Evolutionary conservation across 1,140 invertebrate genomes (phyloP).

Genomic region (Sminthurides bifidus): DNA sequence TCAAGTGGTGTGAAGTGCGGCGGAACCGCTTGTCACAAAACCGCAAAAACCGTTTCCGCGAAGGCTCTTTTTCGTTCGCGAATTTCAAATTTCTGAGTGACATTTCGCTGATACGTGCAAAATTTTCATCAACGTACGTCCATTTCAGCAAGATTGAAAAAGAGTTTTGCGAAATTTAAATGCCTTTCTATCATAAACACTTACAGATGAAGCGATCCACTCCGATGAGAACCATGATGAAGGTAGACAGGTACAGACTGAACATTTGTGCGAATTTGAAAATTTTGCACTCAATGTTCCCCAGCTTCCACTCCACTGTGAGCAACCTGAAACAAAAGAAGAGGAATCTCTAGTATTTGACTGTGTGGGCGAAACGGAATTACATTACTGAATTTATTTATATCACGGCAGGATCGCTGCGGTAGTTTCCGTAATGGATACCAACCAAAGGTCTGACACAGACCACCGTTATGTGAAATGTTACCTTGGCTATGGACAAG

Average conservation of each 20-base stretch:
- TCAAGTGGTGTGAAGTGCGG: neutral
- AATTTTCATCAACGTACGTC: neutral
- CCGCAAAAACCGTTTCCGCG: neutral
- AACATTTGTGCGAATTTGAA: conserved; percentile 74
- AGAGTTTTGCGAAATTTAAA: neutral
- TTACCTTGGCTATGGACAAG: no score
- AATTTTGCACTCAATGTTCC: conserved; percentile 61
- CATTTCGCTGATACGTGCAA: neutral
- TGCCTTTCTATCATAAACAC: neutral
- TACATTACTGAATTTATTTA: no score
- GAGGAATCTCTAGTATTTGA: neutral
- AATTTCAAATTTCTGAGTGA: neutral
- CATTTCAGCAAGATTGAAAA: neutral
- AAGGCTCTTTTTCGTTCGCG: neutral
- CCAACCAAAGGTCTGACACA: no score
- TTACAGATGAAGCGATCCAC: conserved; percentile 56
- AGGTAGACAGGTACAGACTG: conserved; percentile 69
- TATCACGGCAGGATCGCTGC: no score
- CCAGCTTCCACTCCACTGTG: conserved; percentile 65
- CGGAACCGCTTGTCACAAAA: neutral
- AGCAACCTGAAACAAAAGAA: conserved; percentile 39
- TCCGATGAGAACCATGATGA: conserved; percentile 66
- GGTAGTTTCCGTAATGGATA: no score
- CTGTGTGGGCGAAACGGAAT: neutral
- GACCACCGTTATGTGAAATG: no score